Conservation (phyloP, 2,888 invertebrate genomes). For the Pandemis corylana region DNA sequence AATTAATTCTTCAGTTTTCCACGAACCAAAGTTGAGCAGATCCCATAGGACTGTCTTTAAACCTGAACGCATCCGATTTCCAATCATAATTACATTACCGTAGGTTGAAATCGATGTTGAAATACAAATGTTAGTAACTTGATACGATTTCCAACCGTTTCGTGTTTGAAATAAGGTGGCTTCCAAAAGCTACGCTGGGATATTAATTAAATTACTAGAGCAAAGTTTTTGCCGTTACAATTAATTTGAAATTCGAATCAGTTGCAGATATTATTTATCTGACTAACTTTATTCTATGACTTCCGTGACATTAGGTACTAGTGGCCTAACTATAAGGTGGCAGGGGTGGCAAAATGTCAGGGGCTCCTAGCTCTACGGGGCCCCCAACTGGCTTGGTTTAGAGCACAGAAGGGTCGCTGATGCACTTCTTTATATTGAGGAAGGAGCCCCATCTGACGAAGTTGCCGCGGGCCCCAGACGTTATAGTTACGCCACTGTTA, state of each 20-base stretch:
- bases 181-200: neutral
- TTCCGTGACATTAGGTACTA: neutral
- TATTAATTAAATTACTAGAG: constrained; percentile 29
- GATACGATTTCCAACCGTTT: constrained; percentile 6
- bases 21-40: neutral
- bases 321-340: too few species aligned
- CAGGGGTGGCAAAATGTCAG: too few species aligned
- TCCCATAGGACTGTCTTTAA: constrained; percentile 6
- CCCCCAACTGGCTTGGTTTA: too few species aligned
- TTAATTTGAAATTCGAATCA: constrained; percentile 22
- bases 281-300: neutral
- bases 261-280: constrained; percentile 12
- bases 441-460: too few species aligned
- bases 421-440: too few species aligned
- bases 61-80: neutral
- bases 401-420: too few species aligned
- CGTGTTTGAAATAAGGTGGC: neutral
- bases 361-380: too few species aligned
- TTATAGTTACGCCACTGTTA: too few species aligned
- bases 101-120: constrained; percentile 3
- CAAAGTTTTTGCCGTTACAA: constrained; percentile 13
- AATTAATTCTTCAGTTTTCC: constrained; percentile 16
- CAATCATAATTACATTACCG: neutral
- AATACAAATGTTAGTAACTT: neutral
- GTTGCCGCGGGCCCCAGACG: too few species aligned